Evolutionary conservation across 2,888 invertebrate species (phyloP), one percentile per base, ranked within the genome.

Genomic region (Eueremaeus valkanovi): DNA sequence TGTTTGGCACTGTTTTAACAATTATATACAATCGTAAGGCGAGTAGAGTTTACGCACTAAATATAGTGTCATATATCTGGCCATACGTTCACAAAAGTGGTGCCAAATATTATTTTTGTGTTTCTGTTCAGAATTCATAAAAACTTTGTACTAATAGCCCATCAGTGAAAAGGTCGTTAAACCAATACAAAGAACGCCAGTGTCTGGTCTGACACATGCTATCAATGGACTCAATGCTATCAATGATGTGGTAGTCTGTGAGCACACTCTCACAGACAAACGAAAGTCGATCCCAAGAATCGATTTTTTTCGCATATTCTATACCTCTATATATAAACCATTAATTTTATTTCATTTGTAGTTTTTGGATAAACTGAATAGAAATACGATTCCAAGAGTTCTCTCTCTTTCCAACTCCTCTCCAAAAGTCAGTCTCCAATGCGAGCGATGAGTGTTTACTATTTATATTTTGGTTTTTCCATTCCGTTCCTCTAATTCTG

Each of bases 201-300:
- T 61, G 61, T 61, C 31, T 61, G 61, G 33, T 61, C 31, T 61
- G 29, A 61, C 61, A 61, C 31, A 61, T 61, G 61, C 61, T 61
- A 61, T 61, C 29, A 31, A 18, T 18, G 61, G n/a, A n/a, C n/a
- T n/a, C n/a, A n/a, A n/a, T n/a, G 51, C 51, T 36, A n/a, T n/a
- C 27, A 61, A 61, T 61, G 61, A 31, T 11, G 61, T 33, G 61
- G 29, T 31, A 13, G 61, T 61, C n/a, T 36, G 36, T 36, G 36
- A n/a, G 55, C 21, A 1, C 61, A 24, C 61, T 13, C 29, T 16
- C 61, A 29, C 61, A 61, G 21, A 5, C 1, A 27, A 31, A 21
- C 29, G 61, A 61, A 61, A 61, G 61, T 21, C 61, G 29, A 61
- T 61, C 61, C 61, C 13, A 16, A 13, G 27, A 61, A 61, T 61